Conservation (phyloP, 1,140 invertebrate genomes). For the Aricia agestis region DNA sequence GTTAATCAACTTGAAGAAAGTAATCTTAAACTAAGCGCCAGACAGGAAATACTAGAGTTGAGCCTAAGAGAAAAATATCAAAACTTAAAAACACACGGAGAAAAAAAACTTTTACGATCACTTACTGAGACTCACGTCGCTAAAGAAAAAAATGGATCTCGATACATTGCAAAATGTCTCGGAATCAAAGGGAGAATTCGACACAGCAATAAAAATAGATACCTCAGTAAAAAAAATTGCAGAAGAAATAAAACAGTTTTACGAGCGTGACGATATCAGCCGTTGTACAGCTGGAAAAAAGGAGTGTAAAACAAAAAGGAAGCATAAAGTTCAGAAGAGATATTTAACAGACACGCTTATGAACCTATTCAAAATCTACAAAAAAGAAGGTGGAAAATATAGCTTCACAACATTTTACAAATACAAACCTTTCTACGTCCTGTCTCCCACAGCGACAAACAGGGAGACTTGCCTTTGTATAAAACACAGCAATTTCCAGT, state of each 20-base stretch:
- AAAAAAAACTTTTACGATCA: too few species aligned
- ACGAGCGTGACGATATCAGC: slow-evolving; percentile 24
- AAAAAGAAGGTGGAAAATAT: slow-evolving; percentile 26
- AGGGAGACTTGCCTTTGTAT: slow-evolving; percentile 29
- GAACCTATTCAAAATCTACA: slow-evolving; percentile 27
- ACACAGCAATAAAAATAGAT: too few species aligned
- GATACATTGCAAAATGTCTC: neutral
- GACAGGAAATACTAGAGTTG: too few species aligned
- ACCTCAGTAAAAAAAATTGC: too few species aligned
- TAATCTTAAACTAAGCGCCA: too few species aligned
- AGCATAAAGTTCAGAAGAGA: slow-evolving; percentile 27
- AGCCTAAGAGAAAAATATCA: too few species aligned
- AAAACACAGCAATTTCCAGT: slow-evolving; percentile 26
- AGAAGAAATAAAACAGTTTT: slow-evolving; percentile 17
- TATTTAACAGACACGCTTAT: slow-evolving; percentile 22
- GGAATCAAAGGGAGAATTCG: neutral
- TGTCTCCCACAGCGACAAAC: neutral
- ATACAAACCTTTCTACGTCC: slow-evolving; percentile 29
- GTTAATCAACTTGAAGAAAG: too few species aligned
- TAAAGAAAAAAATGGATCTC: too few species aligned
- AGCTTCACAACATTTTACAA: slow-evolving; percentile 25
- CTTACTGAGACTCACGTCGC: too few species aligned
- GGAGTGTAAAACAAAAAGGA: slow-evolving; percentile 23
- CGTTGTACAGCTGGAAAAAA: slow-evolving; percentile 26
- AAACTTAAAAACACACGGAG: too few species aligned